Conservation (phyloP, 2,888 invertebrate genomes). For the Heteromurus nitidus region DNA sequence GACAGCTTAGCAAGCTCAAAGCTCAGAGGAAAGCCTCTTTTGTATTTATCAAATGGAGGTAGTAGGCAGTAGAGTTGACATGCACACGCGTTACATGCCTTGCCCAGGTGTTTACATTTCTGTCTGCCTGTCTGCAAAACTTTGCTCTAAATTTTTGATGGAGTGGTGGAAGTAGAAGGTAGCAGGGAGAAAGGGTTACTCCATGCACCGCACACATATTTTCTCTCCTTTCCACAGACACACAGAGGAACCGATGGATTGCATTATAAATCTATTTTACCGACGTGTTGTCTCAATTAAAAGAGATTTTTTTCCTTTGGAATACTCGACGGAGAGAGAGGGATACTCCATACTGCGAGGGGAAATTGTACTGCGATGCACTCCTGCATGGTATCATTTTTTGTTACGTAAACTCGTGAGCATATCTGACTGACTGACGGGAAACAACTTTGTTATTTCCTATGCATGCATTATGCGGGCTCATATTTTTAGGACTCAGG, state of each 20-base stretch:
- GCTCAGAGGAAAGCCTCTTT: conserved; percentile 40
- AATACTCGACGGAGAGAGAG: not conserved
- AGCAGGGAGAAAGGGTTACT: too few species aligned
- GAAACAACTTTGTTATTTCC: conserved; percentile 13
- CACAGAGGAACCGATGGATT: conserved; percentile 24
- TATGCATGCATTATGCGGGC: too few species aligned
- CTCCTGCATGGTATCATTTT: not conserved
- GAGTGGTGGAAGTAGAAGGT: not conserved
- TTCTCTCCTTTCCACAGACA: too few species aligned
- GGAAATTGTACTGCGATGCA: not conserved
- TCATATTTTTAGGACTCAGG: too few species aligned
- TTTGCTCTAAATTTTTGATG: conserved; percentile 40
- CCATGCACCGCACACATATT: too few species aligned
- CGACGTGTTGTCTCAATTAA: conserved; percentile 63
- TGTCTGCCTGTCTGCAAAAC: conserved; percentile 23
- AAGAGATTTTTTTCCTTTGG: conserved; percentile 3
- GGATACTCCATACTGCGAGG: not conserved
- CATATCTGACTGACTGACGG: conserved; percentile 4
- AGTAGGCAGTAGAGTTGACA: not conserved
- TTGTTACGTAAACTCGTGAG: not conserved
- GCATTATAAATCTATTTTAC: conserved; percentile 47
- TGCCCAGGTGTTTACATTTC: conserved; percentile 56
- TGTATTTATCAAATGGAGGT: conserved; percentile 30
- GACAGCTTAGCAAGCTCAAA: conserved; percentile 54
- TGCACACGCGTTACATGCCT: not conserved